Percentiles rank a stretch among this genome's conserved stretches.
These are phyloP conservation scores for Gastracanthus pulcherrimus DNA, from an alignment of 2,888 invertebrate species.

Conservation along the genomic window DNA sequence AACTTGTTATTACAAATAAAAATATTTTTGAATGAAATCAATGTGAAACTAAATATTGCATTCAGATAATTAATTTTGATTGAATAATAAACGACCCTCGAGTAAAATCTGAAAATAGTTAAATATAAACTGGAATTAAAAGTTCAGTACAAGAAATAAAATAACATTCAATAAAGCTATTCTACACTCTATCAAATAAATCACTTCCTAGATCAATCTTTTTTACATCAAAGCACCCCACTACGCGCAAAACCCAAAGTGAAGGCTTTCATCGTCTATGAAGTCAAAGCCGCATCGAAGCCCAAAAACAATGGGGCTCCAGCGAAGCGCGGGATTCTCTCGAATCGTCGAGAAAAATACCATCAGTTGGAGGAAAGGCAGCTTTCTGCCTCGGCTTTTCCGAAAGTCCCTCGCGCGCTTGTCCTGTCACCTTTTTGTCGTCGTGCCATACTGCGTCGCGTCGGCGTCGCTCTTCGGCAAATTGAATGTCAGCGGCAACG, in stretches of 20 bases:
- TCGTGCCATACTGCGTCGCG: constrained; percentile 44
- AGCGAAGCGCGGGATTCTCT: not conserved
- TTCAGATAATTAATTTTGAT: too few species aligned
- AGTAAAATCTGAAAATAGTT: too few species aligned
- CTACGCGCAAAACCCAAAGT: not conserved
- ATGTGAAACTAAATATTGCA: too few species aligned
- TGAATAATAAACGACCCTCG: too few species aligned
- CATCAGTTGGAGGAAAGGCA: not conserved
- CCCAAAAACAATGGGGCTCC: not conserved
- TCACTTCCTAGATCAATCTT: not conserved
- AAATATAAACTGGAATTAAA: too few species aligned
- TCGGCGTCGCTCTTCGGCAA: constrained; percentile 43
- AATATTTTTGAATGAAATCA: too few species aligned
- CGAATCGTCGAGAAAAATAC: not conserved
- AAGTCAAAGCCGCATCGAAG: not conserved
- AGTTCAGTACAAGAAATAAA: too few species aligned
- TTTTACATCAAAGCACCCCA: not conserved
- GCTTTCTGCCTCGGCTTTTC: not conserved
- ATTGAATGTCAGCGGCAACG: constrained; percentile 60
- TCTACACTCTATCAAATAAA: not conserved
- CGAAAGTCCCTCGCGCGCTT: not conserved
- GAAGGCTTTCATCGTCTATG: not conserved
- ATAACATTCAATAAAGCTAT: not conserved
- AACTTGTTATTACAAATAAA: too few species aligned
- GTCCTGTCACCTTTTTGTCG: not conserved